Evolutionary conservation across 2,113 vertebrate genomes (phyloP).

Genomic region (Dipodomys merriami): DNA sequence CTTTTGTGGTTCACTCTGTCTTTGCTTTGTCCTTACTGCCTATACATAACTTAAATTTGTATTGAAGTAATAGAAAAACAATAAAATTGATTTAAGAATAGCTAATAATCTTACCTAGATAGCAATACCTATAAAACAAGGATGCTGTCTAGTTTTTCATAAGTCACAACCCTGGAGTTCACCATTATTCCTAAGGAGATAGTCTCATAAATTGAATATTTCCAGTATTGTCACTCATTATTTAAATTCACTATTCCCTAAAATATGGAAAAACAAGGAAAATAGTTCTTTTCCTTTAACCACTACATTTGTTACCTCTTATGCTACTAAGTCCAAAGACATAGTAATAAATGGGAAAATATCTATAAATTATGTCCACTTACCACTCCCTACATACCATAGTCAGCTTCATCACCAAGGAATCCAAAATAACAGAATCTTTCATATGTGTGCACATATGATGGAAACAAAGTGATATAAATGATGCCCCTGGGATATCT

Average conservation of each 20-base stretch:
- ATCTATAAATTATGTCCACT: background rate
- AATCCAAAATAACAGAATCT: background rate
- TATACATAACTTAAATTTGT: background rate
- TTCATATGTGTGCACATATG: background rate
- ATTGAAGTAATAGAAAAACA: background rate
- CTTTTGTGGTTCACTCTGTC: background rate
- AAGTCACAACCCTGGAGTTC: background rate
- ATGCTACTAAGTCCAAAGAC: background rate
- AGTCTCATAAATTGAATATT: background rate
- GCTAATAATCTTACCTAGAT: background rate
- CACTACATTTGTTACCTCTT: background rate
- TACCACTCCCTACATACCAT: background rate
- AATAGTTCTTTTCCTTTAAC: background rate
- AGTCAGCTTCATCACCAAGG: background rate
- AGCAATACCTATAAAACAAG: background rate
- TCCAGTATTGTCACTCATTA: background rate
- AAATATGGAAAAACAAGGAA: background rate
- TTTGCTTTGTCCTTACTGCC: slow-evolving; percentile 7
- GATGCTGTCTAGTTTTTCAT: background rate
- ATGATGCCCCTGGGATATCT: background rate
- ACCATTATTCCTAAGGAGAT: background rate
- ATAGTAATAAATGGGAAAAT: background rate
- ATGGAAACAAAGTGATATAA: background rate
- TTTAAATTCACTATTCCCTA: background rate
- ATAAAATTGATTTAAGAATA: background rate